phyloP scores from a whole-genome alignment of 2,888 invertebrate genomes.

The Apamea crenata region DNA sequence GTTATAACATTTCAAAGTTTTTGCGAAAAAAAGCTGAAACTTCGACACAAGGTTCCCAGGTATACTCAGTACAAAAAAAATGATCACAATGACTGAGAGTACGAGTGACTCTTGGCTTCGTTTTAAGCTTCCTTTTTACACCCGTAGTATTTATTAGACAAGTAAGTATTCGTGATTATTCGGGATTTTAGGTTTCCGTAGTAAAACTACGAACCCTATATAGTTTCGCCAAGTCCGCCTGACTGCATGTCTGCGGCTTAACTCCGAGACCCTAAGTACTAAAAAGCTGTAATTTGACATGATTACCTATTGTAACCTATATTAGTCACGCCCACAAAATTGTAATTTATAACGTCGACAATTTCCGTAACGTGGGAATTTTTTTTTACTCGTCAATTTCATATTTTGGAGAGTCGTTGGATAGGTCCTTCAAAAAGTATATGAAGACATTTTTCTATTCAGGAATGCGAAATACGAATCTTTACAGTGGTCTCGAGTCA shows the following conservation, averaged over 20 bases:
- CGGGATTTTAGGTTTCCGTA: not conserved
- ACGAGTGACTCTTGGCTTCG: too few species aligned
- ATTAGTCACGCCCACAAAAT: not conserved
- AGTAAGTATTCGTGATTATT: not conserved
- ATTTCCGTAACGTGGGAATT: not conserved
- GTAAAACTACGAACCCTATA: not conserved
- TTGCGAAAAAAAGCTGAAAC: too few species aligned
- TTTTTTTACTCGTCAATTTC: not conserved
- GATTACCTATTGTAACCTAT: not conserved
- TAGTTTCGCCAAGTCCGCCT: not conserved
- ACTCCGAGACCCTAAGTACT: not conserved
- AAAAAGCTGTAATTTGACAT: not conserved
- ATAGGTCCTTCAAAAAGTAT: not conserved
- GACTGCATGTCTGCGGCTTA: not conserved
- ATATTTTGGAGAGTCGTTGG: not conserved
- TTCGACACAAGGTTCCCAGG: too few species aligned
- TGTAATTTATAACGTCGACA: not conserved
- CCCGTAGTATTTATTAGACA: too few species aligned
- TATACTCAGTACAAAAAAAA: too few species aligned
- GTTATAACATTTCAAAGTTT: too few species aligned
- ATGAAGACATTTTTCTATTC: not conserved
- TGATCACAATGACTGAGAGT: too few species aligned
- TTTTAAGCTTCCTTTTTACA: too few species aligned
- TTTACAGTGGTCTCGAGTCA: too few species aligned
- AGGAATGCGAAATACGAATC: too few species aligned